Evolutionary conservation across 2,113 vertebrate genomes (phyloP).

Genomic region (Odobenus rosmarus): DNA sequence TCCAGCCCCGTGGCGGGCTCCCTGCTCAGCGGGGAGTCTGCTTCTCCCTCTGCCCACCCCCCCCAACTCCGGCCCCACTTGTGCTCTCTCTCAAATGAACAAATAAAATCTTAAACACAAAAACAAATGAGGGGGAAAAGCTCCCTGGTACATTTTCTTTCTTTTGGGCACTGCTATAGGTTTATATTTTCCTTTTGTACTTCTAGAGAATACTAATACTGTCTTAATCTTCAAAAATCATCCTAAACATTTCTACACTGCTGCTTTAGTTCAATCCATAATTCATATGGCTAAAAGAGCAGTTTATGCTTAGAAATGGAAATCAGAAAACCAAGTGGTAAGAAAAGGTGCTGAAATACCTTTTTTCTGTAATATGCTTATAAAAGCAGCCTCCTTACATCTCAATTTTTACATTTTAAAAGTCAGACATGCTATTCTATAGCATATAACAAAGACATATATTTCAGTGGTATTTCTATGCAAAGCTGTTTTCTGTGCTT

Average conservation of each 20-base stretch:
- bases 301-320: slow-evolving; percentile 60
- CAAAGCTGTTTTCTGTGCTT: slow-evolving; percentile 36
- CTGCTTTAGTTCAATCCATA: slow-evolving; percentile 70
- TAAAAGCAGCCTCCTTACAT: neutral
- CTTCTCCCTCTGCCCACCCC: neutral
- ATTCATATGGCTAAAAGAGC: slow-evolving; percentile 70
- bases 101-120: neutral
- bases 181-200: slow-evolving; percentile 31
- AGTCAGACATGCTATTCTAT: slow-evolving; percentile 4
- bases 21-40: neutral
- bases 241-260: slow-evolving; percentile 59
- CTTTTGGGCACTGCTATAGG: slow-evolving; percentile 60
- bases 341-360: neutral
- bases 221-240: slow-evolving; percentile 59
- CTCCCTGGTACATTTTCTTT: slow-evolving; percentile 76
- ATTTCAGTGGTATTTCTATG: slow-evolving; percentile 47
- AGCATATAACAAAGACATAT: slow-evolving; percentile 16
- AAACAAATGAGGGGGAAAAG: slow-evolving; percentile 64
- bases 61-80: neutral
- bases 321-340: slow-evolving; percentile 27
- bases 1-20: neutral
- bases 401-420: slow-evolving; percentile 57
- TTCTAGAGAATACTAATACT: slow-evolving; percentile 64
- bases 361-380: slow-evolving; percentile 19
- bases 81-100: neutral